A percentile compares a stretch with the other conserved stretches of the same genome.
phyloP scores from a whole-genome alignment of 2,797 vertebrate species.

The Sebastes melanostomus region DNA sequence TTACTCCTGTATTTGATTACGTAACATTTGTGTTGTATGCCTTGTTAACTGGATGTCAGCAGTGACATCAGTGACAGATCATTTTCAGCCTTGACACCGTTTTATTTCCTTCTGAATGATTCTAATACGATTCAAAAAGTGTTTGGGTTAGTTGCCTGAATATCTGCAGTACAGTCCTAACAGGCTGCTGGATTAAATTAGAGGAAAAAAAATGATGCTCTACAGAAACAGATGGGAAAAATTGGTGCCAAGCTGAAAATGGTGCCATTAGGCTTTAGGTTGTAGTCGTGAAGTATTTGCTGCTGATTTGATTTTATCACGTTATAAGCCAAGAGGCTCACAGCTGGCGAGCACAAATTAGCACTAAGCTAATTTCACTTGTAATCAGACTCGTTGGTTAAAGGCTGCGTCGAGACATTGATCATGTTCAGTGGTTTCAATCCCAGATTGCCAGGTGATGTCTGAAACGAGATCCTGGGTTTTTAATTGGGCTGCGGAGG shows the following conservation, averaged over 20 bases:
- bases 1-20: background rate
- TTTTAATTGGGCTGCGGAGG: conserved; percentile 26
- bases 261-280: conserved; percentile 19
- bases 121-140: background rate
- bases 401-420: background rate
- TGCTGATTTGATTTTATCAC: conserved; percentile 27
- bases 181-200: conserved; percentile 12
- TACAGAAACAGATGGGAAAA: conserved; percentile 26
- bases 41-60: background rate
- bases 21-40: background rate
- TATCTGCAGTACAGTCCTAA: background rate
- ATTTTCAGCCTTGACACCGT: background rate
- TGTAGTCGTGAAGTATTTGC: conserved; percentile 15
- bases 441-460: background rate
- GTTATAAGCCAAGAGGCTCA: conserved; percentile 12
- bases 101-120: background rate
- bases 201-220: background rate
- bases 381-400: background rate
- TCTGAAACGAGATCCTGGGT: conserved; percentile 17
- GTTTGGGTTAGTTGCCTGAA: background rate
- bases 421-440: conserved; percentile 9
- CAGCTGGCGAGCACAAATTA: conserved; percentile 27
- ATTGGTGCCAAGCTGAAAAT: conserved; percentile 16
- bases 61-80: background rate
- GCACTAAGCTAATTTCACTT: conserved; percentile 15